phyloP scores from a whole-genome alignment of 2,797 vertebrate genomes.

The Rhynchonycteris naso region DNA sequence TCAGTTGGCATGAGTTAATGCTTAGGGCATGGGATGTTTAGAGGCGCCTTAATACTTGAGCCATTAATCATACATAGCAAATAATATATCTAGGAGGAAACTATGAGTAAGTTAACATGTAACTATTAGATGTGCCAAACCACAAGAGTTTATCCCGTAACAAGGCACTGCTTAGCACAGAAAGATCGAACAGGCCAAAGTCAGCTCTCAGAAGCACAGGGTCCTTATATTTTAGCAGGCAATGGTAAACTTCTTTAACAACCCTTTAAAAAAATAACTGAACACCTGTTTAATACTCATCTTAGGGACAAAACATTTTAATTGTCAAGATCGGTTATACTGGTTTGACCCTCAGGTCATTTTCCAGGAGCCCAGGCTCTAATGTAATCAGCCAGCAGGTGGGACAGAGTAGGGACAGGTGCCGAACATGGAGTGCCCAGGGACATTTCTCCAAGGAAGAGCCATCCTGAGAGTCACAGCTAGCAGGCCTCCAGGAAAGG shows the following conservation, averaged over 20 bases:
- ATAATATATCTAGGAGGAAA: neutral
- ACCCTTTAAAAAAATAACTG: neutral
- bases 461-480: neutral
- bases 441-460: neutral
- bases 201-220: neutral
- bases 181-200: neutral
- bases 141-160: neutral
- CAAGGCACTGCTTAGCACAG: neutral
- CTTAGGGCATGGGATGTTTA: neutral
- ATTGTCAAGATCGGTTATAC: neutral
- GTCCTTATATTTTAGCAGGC: neutral
- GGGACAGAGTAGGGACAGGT: neutral
- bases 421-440: neutral
- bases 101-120: neutral
- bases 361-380: neutral
- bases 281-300: neutral
- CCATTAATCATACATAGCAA: slow-evolving; percentile 9
- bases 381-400: neutral
- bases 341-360: neutral
- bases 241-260: neutral
- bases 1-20: slow-evolving; percentile 4
- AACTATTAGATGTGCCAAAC: neutral
- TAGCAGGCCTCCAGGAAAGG: neutral
- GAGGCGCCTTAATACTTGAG: neutral
- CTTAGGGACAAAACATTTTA: neutral